A percentile compares a stretch with the other conserved stretches of the same genome.
Conservation (phyloP, 2,797 vertebrate species). For the Pyrocephalus nanus region DNA sequence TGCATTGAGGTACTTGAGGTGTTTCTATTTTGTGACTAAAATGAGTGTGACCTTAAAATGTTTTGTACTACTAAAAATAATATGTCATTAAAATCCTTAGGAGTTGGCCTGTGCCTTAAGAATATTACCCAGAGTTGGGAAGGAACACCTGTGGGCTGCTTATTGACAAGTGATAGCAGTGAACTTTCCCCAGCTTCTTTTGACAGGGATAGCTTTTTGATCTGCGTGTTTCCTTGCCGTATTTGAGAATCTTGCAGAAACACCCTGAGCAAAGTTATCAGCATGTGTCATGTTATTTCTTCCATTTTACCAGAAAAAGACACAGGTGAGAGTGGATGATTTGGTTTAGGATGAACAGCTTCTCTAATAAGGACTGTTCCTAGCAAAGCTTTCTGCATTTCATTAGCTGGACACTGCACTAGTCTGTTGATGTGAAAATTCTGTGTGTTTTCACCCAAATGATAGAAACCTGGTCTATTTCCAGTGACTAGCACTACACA, state of each 20-base stretch:
- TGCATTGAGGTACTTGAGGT: background rate
- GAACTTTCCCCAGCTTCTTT: background rate
- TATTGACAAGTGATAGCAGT: background rate
- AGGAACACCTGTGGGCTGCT: background rate
- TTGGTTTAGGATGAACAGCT: background rate
- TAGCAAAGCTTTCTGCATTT: background rate
- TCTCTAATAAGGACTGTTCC: background rate
- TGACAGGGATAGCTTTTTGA: background rate
- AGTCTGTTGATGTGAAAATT: background rate
- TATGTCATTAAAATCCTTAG: constrained; percentile 22
- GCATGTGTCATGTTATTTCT: background rate
- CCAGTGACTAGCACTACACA: background rate
- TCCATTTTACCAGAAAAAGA: background rate
- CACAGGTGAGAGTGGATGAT: background rate
- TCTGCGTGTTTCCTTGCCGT: background rate
- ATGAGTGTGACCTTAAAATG: background rate
- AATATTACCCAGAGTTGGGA: background rate
- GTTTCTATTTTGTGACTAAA: constrained; percentile 20
- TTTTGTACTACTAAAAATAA: constrained; percentile 19
- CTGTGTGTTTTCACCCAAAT: background rate
- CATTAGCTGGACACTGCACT: background rate
- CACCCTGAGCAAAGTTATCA: background rate
- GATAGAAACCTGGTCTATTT: background rate
- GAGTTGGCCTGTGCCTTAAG: background rate
- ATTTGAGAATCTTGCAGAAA: background rate